Base-by-base conservation (phyloP, 1,140 invertebrate genomes). In the Drosophila dunni region DNA sequence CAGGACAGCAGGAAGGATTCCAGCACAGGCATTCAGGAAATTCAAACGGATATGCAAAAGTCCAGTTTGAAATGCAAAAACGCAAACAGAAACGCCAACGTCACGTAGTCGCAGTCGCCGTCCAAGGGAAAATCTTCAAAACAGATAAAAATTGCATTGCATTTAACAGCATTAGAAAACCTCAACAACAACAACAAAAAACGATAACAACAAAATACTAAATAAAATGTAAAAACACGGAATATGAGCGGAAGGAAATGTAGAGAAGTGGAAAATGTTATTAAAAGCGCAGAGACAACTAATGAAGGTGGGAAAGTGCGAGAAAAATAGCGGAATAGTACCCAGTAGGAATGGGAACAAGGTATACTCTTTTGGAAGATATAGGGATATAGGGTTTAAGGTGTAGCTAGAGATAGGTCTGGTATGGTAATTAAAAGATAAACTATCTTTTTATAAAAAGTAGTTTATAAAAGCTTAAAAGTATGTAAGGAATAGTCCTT, bases 111-210 rank as follows among this genome's bases (percentile, higher is more conserved):
- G 24, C 24, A 29, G 24, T 29, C 24, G 66, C 24, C 15, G 45
- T 20, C n/a, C n/a, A n/a, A 50, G 29, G 51, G 10, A 67, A 44
- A 70, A 78, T 45, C 56, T 84, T 65, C 48, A 54, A 33, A 67
- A 15, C 74, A 77, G 74, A 85, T 84, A 84, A 84, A 83, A 85
- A 84, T 80, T 74, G 68, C 81, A 84, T 74, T 86, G 83, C 76
- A 86, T 82, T 82, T 82, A 86, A 86, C 75, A 75, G 71, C 79
- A 79, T 76, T 76, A 82, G 82, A 78, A 15, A 70, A 56, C 50
- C 50, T 13, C 34, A 50, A 53, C 45, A 53, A 60, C 24, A 72
- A 73, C 46, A 48, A 46, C 62, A 73, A 66, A 73, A 38, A 48
- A 46, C 62, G 67, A 67, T 33, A 60, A 45, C 67, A 66, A 65